These are phyloP conservation scores for Zelleria hepariella DNA, from an alignment of 2,888 invertebrate species.

Conservation along the genomic window DNA sequence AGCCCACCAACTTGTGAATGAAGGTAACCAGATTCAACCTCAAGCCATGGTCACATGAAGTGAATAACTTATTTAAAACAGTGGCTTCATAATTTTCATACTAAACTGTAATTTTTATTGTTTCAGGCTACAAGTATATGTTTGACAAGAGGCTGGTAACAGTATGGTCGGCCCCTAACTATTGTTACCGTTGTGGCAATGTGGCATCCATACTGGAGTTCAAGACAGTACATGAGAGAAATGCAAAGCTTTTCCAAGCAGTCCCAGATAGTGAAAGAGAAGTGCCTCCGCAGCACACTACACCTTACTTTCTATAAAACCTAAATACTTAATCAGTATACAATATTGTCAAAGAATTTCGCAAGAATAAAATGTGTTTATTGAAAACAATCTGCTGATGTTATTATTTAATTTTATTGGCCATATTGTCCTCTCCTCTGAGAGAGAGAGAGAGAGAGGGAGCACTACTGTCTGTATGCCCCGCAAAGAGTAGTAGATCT, in stretches of 20 bases:
- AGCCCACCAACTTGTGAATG: constrained; percentile 99
- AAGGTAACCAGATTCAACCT: constrained; percentile 84
- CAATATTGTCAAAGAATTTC: constrained; percentile 15
- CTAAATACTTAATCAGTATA: constrained; percentile 28
- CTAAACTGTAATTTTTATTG: constrained; percentile 8
- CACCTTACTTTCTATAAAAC: constrained; percentile 95
- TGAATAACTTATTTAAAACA: not conserved
- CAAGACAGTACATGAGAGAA: constrained; percentile 80
- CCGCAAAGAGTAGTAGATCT: too few species aligned
- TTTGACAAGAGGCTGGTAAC: constrained; percentile 97
- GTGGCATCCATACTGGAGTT: constrained; percentile 97
- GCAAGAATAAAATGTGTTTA: constrained; percentile 24
- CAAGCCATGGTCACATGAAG: not conserved
- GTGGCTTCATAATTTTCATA: not conserved
- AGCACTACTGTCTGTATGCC: too few species aligned
- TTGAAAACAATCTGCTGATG: too few species aligned
- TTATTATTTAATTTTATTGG: too few species aligned
- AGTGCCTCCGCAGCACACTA: constrained; percentile 92
- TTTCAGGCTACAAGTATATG: constrained; percentile 95
- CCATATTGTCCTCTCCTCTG: too few species aligned
- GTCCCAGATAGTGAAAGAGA: constrained; percentile 96
- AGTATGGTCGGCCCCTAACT: constrained; percentile 99
- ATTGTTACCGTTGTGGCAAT: constrained; percentile 99
- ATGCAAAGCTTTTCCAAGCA: constrained; percentile 91
- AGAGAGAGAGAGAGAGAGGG: too few species aligned